A percentile compares a stretch with the other conserved stretches of the same genome.
These are phyloP conservation scores for Megaceryle torquata DNA, from an alignment of 2,113 vertebrate genomes.

Conservation along the genomic window DNA sequence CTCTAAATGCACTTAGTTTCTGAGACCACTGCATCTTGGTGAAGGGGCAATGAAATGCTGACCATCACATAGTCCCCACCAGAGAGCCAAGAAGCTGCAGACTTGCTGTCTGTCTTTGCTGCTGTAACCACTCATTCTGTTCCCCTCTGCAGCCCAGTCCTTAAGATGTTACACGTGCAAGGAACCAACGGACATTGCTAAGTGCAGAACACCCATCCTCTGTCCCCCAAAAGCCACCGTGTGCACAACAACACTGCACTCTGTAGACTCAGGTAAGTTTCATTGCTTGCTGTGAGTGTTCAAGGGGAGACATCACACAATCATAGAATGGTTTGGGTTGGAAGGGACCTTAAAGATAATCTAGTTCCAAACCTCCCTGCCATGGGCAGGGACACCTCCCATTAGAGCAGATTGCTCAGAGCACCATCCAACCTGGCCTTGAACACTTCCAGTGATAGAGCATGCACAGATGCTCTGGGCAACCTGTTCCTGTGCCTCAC, in stretches of 20 bases:
- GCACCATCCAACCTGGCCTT: accelerated
- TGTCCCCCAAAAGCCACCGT: background rate
- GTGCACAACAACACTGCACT: conserved; percentile 16
- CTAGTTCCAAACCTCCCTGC: accelerated
- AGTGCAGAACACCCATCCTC: background rate
- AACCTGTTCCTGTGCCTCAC: accelerated
- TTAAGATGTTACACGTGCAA: conserved; percentile 39
- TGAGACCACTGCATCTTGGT: background rate
- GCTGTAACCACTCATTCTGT: background rate
- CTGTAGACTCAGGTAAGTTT: conserved; percentile 11
- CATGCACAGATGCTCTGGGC: background rate
- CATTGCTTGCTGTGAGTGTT: accelerated
- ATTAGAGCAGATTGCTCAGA: background rate
- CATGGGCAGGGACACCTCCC: background rate
- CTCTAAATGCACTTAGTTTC: background rate
- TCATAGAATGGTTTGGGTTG: background rate
- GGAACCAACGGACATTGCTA: background rate
- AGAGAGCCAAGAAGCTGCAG: background rate
- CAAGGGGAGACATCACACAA: accelerated
- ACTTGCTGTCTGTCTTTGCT: background rate
- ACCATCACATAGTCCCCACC: too few relatives aligned
- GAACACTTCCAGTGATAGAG: background rate
- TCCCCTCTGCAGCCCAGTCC: background rate
- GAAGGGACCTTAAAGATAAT: background rate
- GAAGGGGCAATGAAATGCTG: background rate